Percentiles rank a stretch among this genome's conserved stretches.
These are phyloP conservation scores for Dolomedes plantarius DNA, from an alignment of 2,888 invertebrate species.

Conservation along the genomic window DNA sequence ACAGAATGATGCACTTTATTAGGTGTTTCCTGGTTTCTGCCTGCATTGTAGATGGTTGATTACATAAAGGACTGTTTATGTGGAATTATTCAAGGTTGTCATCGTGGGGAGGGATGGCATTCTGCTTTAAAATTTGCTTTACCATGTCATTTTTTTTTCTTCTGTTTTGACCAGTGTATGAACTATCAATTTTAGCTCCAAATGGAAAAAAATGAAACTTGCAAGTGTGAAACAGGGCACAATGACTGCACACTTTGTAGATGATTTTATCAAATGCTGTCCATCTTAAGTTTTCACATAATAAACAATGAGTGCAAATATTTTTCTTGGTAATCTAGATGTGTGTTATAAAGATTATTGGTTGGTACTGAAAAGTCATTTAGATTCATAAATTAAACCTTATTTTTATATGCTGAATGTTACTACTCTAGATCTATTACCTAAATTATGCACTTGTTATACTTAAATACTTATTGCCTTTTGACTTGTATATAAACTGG, in stretches of 20 bases:
- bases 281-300: constrained; percentile 39
- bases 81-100: constrained; percentile 55
- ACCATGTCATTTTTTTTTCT: constrained; percentile 18
- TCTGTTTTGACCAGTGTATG: constrained; percentile 18
- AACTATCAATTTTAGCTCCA: constrained; percentile 17
- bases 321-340: neutral
- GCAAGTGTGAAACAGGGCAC: constrained; percentile 23
- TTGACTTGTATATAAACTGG: neutral
- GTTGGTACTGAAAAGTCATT: neutral
- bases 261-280: constrained; percentile 48
- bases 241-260: constrained; percentile 23
- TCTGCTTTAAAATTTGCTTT: constrained; percentile 30
- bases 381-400: constrained; percentile 4
- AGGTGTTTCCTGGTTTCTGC: constrained; percentile 41
- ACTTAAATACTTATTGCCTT: neutral
- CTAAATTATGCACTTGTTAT: constrained; percentile 21
- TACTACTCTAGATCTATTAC: neutral
- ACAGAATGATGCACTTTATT: constrained; percentile 31
- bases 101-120: constrained; percentile 61
- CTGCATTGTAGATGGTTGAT: constrained; percentile 34
- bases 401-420: constrained; percentile 18
- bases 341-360: too few relatives aligned
- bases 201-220: neutral
- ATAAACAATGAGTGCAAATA: constrained; percentile 16
- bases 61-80: constrained; percentile 34